Evolutionary conservation across 2,888 invertebrate species (phyloP).

Genomic region (Eupithecia insigniata): DNA sequence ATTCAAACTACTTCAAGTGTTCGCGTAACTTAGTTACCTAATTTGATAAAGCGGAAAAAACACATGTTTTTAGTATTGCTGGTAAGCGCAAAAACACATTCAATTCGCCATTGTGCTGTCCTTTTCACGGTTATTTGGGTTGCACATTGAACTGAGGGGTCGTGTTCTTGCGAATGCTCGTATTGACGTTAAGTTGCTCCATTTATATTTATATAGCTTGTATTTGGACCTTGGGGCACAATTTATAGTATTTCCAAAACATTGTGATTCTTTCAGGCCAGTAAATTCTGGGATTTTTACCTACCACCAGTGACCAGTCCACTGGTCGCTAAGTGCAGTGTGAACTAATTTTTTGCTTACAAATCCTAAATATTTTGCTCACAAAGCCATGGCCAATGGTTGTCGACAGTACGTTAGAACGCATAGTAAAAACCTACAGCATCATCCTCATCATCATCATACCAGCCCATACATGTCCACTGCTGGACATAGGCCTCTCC

Average conservation of each 20-base stretch:
- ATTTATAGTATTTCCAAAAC: background rate
- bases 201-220: background rate
- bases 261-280: background rate
- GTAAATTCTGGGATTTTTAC: background rate
- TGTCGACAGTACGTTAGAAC: no score
- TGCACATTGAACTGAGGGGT: background rate
- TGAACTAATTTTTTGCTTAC: background rate
- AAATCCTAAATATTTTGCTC: background rate
- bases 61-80: background rate
- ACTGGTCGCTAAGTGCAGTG: no score
- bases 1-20: constrained; percentile 13
- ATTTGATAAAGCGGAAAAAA: background rate
- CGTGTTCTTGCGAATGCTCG: background rate
- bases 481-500: no score
- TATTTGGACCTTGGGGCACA: background rate
- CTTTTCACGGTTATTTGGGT: background rate
- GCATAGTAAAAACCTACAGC: no score
- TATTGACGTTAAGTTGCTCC: background rate
- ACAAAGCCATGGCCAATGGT: no score
- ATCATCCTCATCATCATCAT: no score
- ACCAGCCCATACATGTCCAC: no score
- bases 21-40: constrained; percentile 29
- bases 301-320: background rate
- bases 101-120: background rate
- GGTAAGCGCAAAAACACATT: background rate